phyloP scores from a whole-genome alignment of 1,140 invertebrate species.

The Drosophila parvula region DNA sequence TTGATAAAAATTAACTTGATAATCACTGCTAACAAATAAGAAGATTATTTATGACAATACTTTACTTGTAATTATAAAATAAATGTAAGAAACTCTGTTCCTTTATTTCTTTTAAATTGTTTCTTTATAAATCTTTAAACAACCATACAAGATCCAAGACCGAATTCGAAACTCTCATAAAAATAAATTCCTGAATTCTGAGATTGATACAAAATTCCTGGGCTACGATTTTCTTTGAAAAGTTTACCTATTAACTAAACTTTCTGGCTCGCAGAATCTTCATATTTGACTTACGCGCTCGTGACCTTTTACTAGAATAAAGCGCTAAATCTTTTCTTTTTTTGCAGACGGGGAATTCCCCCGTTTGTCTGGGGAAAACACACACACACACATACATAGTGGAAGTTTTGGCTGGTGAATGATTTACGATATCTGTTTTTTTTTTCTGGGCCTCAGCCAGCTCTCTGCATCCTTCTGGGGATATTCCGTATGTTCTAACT shows the following conservation, averaged over 20 bases:
- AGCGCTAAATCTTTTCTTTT: constrained; percentile 38
- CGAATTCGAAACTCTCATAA: not conserved
- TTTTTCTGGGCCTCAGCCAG: constrained; percentile 20
- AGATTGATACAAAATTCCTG: constrained; percentile 19
- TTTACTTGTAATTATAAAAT: not conserved
- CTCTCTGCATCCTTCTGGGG: constrained; percentile 2
- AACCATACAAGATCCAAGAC: not conserved
- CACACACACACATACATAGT: not conserved
- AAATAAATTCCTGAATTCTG: constrained; percentile 2
- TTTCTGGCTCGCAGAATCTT: constrained; percentile 23
- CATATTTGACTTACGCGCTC: constrained; percentile 45
- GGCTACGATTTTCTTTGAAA: constrained; percentile 7
- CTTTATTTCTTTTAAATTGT: not conserved
- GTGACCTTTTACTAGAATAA: constrained; percentile 40
- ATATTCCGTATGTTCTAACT: not conserved
- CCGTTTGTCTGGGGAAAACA: constrained; percentile 19
- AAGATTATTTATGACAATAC: not conserved
- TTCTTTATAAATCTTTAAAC: not conserved
- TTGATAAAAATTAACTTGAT: not conserved
- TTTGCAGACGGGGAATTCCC: constrained; percentile 39
- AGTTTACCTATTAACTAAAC: constrained; percentile 34
- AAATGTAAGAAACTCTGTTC: no score
- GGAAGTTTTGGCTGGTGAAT: constrained; percentile 34
- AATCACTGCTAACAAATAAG: not conserved
- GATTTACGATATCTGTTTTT: constrained; percentile 51